Evolutionary conservation across 1,140 invertebrate species (phyloP), one percentile per base, ranked within the genome.

Genomic region (Sarcophaga peregrina): DNA sequence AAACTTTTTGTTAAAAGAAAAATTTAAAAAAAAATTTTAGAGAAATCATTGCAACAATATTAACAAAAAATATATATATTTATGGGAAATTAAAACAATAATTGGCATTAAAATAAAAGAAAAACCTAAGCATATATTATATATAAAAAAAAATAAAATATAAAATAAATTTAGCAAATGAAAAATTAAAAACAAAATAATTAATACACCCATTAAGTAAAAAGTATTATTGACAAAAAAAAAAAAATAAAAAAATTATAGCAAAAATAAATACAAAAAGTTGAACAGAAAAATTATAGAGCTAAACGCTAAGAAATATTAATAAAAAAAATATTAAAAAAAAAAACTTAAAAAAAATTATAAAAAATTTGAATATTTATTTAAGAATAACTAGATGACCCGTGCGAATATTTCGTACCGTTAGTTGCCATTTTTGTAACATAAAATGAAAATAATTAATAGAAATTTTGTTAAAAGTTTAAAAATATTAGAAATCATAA

Each of bases 241-340:
- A 78, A 15, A 8, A 82, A 75, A 82, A 75, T 72, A 83, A 47
- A n/a, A 83, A 83, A 48, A 78, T 52, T 58, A 75, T 17, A 54
- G 48, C 48, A 37, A 62, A 80, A 37, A 13, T 76, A 37, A 80
- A 68, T 25, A 68, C 11, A 72, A 80, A 83, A 75, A 54, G 48
- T 72, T 46, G n/a, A 10, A 80, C n/a, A n/a, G 11, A 80, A 73
- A 68, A 68, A 62, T n/a, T 47, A 52, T 17, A 68, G 68, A 83
- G 15, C 9, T 15, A 82, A 72, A 68, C 8, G 15, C 25, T 46
- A 45, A 82, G 15, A 82, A 72, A 72, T 15, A 72, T 15, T 15
- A 68, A 48, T 11, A 62, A 81, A 81, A 75, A 81, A 74, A 54
- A 58, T 58, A 81, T 20, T 11, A 8, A 46, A 80, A 80, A 83